Base-by-base conservation (phyloP, 2,888 invertebrate genomes). In the Pilophorus perplexus region DNA sequence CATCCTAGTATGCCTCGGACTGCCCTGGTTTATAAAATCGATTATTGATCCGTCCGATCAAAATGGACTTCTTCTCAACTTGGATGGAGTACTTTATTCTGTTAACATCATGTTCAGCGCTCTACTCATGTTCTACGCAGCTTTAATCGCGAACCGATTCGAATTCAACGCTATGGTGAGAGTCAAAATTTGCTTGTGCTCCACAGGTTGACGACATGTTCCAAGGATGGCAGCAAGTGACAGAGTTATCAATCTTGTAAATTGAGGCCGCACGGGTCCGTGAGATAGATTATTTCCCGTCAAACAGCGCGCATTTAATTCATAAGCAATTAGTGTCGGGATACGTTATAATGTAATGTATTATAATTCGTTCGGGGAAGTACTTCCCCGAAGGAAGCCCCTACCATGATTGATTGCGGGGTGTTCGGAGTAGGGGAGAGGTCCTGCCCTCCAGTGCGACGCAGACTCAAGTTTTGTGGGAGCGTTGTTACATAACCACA, bases 131-230 rank as follows among this genome's bases (percentile, higher is more conserved):
- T 83, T 95, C 72, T 89, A 93, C 78, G 79, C 88, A 72, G 88
- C 90, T 68, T 88, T 94, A 75, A 88, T 89, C 76, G 81, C 88
- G 76, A 93, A 93, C 80, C 88, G 88, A 79, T 93, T 91, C 80
- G 86, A 88, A 78, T 79, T 94, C 76, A 90, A 90, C 76, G 87
- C 85, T 75, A 86, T 86, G 74, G 90, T 74, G 67, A n/a, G n/a
- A n/a, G n/a, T n/a, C n/a, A n/a, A 20, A 22, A 57, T 46, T n/a
- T n/a, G n/a, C 16, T 42, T 42, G n/a, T 10, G 6, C n/a, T 42
- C 14, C 16, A 42, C 42, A 10, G 5, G 42, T 42, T 42, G 5
- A 5, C 42, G 6, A 10, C 16, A 14, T 42, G 42, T 5, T 10
- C n/a, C 42, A 5, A 42, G 5, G 6, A 16, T n/a, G 6, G 12